Percentiles rank a stretch among this genome's conserved stretches.
Conservation (phyloP, 2,888 invertebrate species). For the Meta bourneti region DNA sequence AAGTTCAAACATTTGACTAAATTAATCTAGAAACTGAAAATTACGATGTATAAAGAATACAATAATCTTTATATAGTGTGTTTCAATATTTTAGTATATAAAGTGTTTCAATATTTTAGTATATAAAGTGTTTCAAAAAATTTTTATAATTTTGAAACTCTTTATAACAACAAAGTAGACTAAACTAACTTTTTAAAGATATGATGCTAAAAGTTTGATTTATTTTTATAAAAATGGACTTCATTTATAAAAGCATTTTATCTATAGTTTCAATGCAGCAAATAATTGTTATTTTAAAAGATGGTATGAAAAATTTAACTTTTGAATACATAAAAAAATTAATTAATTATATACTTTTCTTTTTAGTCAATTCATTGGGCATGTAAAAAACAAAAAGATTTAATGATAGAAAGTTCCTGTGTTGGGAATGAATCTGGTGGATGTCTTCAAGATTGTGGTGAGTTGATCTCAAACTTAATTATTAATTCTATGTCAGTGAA, state of each 20-base stretch:
- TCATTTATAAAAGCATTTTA: background rate
- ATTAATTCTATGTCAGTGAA: background rate
- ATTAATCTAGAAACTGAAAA: no score
- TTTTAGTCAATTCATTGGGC: conserved; percentile 95
- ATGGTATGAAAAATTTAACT: background rate
- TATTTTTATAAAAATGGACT: background rate
- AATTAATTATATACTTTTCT: conserved; percentile 76
- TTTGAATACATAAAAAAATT: background rate
- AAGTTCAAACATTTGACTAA: no score
- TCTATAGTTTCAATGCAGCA: background rate
- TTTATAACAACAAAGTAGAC: no score
- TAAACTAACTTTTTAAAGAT: background rate
- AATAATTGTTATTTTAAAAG: background rate
- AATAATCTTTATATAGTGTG: no score
- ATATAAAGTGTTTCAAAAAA: no score
- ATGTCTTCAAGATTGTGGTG: background rate
- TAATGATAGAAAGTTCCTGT: conserved; percentile 84
- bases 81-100: no score
- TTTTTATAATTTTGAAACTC: no score
- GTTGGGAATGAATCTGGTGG: background rate
- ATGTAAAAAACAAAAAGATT: conserved; percentile 92
- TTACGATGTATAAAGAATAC: no score
- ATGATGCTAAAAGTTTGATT: background rate
- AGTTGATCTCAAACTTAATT: background rate
- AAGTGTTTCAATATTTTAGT: no score